Conservation (phyloP, 2,888 invertebrate species). For the Protonemura montana region DNA sequence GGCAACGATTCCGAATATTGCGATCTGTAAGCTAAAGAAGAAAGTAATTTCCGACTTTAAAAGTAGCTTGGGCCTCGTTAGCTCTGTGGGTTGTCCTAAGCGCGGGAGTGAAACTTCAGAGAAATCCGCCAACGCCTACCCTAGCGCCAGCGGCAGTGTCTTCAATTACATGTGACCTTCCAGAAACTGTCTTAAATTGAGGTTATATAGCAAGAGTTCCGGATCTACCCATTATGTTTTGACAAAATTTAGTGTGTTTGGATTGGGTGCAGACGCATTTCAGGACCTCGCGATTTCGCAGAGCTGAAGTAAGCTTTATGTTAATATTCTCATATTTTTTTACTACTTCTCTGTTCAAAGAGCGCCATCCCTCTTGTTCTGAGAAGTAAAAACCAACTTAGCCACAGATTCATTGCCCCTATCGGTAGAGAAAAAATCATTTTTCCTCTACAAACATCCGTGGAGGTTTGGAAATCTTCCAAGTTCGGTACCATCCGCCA, state of each 20-base stretch:
- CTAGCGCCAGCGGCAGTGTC: neutral
- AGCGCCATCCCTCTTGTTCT: neutral
- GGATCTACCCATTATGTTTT: neutral
- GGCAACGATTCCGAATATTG: neutral
- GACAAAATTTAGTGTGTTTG: neutral
- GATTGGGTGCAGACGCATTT: neutral
- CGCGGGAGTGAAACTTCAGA: neutral
- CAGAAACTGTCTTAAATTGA: neutral
- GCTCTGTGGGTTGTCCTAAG: neutral
- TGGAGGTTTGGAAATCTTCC: neutral
- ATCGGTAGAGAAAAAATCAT: neutral
- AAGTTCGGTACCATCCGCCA: neutral
- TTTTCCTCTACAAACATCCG: neutral
- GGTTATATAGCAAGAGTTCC: too few species aligned
- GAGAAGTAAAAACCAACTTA: neutral
- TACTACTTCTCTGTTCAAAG: neutral
- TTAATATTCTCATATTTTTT: conserved; percentile 2
- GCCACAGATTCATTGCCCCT: neutral
- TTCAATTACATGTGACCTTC: neutral
- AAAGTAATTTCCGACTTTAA: neutral
- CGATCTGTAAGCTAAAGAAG: neutral
- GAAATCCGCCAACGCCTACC: neutral
- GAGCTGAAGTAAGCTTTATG: neutral
- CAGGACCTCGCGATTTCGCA: neutral
- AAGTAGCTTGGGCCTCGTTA: neutral